phyloP scores from a whole-genome alignment of 1,140 invertebrate genomes.

The Penaeus vannamei region DNA sequence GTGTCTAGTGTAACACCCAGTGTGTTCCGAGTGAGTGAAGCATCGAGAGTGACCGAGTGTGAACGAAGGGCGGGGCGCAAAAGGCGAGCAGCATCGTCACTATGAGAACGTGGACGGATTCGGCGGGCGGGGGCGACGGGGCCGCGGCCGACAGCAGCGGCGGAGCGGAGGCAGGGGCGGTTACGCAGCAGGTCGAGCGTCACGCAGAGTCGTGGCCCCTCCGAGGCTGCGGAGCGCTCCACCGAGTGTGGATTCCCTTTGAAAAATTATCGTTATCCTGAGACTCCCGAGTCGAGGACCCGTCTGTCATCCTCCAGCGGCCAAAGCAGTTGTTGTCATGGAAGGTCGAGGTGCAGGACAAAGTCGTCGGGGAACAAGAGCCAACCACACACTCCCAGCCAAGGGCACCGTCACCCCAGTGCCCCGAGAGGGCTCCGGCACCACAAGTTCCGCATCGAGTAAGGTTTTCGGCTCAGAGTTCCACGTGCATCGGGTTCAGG shows the following conservation, averaged over 20 bases:
- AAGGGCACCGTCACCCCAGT: not conserved
- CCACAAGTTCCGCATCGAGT: constrained; percentile 17
- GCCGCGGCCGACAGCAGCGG: not conserved
- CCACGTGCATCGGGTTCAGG: constrained; percentile 48
- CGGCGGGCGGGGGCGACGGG: not conserved
- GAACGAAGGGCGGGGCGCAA: not conserved
- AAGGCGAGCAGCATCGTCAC: not conserved
- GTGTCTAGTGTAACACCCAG: too few species aligned
- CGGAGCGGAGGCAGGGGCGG: not conserved
- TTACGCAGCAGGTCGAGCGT: not conserved
- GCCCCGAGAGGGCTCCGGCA: not conserved
- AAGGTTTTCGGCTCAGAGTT: constrained; percentile 36
- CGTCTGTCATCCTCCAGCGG: constrained; percentile 44
- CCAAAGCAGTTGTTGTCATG: constrained; percentile 38
- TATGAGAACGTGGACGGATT: constrained; percentile 22
- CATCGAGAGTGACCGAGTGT: not conserved
- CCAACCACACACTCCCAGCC: not conserved
- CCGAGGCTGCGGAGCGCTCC: not conserved
- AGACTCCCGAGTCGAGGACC: constrained; percentile 28
- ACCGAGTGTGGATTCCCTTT: constrained; percentile 31
- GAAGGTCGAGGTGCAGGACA: not conserved
- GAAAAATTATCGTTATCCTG: not conserved
- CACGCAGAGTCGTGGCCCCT: not conserved
- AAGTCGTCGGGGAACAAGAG: not conserved
- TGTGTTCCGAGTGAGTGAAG: not conserved